These are phyloP conservation scores for Plemyria rubiginata DNA, from an alignment of 2,888 invertebrate genomes.

Conservation along the genomic window DNA sequence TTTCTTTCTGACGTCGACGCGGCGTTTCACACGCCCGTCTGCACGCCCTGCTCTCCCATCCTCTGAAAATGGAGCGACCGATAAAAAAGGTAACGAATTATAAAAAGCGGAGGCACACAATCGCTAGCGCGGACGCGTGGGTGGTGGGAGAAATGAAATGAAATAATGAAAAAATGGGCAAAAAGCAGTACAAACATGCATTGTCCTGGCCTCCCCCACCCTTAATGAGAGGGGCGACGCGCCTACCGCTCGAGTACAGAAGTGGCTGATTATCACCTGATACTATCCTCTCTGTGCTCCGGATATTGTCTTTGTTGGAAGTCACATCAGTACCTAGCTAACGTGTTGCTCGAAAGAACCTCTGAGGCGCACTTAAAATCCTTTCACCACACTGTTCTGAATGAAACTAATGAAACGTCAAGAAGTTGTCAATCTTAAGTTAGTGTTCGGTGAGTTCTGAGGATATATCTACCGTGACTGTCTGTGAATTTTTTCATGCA, in stretches of 20 bases:
- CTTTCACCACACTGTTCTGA: too few relatives aligned
- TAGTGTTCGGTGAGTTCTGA: too few relatives aligned
- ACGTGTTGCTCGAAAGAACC: too few relatives aligned
- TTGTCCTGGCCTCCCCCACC: constrained; percentile 77
- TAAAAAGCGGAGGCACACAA: constrained; percentile 83
- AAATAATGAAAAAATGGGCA: constrained; percentile 85
- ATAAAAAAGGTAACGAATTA: constrained; percentile 85
- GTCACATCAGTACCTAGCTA: too few relatives aligned
- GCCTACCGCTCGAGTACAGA: constrained; percentile 66
- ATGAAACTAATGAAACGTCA: too few relatives aligned
- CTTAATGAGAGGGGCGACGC: constrained; percentile 73
- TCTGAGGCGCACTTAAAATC: too few relatives aligned
- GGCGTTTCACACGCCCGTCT: constrained; percentile 58
- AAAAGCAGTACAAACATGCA: constrained; percentile 85
- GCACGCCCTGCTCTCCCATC: constrained; percentile 64
- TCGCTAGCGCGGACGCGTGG: constrained; percentile 83
- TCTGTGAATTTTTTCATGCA: too few relatives aligned
- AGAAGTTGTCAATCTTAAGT: too few relatives aligned
- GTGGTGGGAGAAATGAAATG: constrained; percentile 84
- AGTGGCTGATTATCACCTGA: constrained; percentile 83
- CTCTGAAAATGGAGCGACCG: constrained; percentile 84
- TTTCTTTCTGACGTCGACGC: constrained; percentile 36
- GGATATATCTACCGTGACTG: too few relatives aligned
- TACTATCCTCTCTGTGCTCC: constrained; percentile 62
- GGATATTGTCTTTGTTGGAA: constrained; percentile 9